Percentiles rank a stretch among this genome's conserved stretches.
These are phyloP conservation scores for Drosophila navojoa DNA, from an alignment of 1,140 invertebrate genomes.

Conservation along the genomic window DNA sequence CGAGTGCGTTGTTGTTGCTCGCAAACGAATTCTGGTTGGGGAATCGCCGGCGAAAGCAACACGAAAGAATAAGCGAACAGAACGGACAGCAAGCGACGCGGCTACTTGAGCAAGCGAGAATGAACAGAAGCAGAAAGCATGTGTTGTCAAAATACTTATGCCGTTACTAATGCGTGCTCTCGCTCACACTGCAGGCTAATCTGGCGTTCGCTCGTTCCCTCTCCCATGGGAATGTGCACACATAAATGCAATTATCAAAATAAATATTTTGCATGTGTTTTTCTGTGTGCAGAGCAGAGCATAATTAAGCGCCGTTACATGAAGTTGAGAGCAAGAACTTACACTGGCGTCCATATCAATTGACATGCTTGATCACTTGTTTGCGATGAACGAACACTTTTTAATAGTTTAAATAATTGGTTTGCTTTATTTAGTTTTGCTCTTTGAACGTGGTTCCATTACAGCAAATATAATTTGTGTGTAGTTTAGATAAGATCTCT, in stretches of 20 bases:
- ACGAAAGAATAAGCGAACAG: not conserved
- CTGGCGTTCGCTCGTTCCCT: not conserved
- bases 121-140: not conserved
- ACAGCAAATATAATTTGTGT: conserved; percentile 77
- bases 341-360: not conserved
- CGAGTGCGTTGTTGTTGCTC: not conserved
- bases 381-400: not conserved
- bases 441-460: conserved; percentile 67
- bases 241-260: conserved; percentile 4
- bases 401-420: conserved; percentile 53
- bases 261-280: not conserved
- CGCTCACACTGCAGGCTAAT: not conserved
- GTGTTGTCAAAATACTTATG: conserved; percentile 10
- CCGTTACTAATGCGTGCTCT: not conserved
- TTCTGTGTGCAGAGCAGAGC: not conserved
- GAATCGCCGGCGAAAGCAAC: conserved; percentile 5
- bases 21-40: conserved; percentile 1
- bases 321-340: not conserved
- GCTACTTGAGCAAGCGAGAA: not conserved
- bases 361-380: not conserved
- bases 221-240: not conserved
- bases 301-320: conserved; percentile 9
- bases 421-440: conserved; percentile 80
- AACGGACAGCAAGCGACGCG: not conserved
- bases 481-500: conserved; percentile 71